A percentile compares a stretch with the other conserved stretches of the same genome.
phyloP scores from a whole-genome alignment of 2,797 vertebrate species.

The Leuciscus waleckii region DNA sequence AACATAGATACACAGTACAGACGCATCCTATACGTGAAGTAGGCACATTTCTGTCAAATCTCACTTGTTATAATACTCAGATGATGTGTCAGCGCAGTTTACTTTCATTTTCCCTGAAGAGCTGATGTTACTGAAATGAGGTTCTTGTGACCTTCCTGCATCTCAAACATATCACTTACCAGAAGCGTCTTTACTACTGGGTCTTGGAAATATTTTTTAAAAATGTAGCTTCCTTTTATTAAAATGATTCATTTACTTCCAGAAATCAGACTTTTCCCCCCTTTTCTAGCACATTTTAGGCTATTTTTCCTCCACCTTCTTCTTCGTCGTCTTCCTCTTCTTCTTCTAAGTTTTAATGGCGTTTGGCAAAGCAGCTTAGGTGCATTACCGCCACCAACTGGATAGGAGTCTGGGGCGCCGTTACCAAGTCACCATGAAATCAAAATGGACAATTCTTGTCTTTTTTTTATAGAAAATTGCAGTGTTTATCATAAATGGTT shows the following conservation, averaged over 20 bases:
- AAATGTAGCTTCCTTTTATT: not conserved
- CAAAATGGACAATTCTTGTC: no score
- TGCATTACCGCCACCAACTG: not conserved
- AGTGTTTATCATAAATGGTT: no score
- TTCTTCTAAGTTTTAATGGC: not conserved
- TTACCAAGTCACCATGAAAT: not conserved
- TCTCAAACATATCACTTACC: conserved; percentile 10
- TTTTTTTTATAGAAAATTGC: no score
- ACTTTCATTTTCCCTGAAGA: not conserved
- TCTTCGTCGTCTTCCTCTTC: not conserved
- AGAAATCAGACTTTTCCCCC: not conserved
- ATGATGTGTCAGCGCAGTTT: not conserved
- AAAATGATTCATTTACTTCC: not conserved
- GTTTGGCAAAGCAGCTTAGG: not conserved
- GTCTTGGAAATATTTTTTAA: not conserved
- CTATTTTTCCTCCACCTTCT: not conserved
- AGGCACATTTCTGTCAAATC: not conserved
- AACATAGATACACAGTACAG: not conserved
- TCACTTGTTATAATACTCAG: not conserved
- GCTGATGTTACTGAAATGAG: not conserved
- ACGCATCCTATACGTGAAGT: not conserved
- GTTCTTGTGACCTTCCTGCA: conserved; percentile 27
- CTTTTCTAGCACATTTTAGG: not conserved
- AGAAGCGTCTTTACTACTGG: not conserved
- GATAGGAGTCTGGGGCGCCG: no score